A percentile compares a stretch with the other conserved stretches of the same genome.
Evolutionary conservation across 2,113 vertebrate species (phyloP).

Genomic region (Xiphophorus maculatus): DNA sequence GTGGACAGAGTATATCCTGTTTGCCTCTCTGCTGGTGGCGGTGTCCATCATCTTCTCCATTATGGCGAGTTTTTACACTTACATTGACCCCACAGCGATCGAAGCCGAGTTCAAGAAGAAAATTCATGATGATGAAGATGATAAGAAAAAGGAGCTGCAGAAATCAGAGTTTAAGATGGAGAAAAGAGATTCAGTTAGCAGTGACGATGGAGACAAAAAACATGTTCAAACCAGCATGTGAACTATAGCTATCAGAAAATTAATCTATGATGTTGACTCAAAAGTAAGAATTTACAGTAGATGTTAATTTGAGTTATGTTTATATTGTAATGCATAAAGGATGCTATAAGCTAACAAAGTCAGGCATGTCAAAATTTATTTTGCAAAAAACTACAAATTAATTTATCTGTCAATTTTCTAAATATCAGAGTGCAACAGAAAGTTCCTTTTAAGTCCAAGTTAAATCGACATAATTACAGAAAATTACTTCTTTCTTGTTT

Average conservation of each 20-base stretch:
- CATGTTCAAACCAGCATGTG: conserved; percentile 73
- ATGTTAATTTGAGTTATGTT: conserved; percentile 9
- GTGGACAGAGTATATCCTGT: conserved; percentile 94
- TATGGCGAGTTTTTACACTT: conserved; percentile 94
- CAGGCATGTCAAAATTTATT: neutral
- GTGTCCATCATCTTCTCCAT: conserved; percentile 90
- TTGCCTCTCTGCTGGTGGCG: conserved; percentile 86
- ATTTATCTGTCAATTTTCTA: too few relatives aligned
- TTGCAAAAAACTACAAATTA: neutral
- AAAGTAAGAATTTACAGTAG: neutral
- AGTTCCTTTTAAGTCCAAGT: conserved; percentile 21
- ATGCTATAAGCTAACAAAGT: neutral
- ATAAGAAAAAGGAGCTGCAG: conserved; percentile 8
- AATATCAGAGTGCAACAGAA: too few relatives aligned
- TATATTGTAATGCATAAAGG: conserved; percentile 30
- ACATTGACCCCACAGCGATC: conserved; percentile 85
- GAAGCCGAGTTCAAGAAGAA: conserved; percentile 85
- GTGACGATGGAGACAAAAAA: conserved; percentile 20
- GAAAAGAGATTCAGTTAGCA: conserved; percentile 23
- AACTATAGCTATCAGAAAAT: conserved; percentile 31
- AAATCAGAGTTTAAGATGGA: conserved; percentile 13
- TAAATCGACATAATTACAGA: conserved; percentile 17
- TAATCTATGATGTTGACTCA: neutral
- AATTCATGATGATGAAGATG: conserved; percentile 33
- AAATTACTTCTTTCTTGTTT: neutral